phyloP scores from a whole-genome alignment of 2,113 vertebrate genomes.

The Phylloscopus trochilus region DNA sequence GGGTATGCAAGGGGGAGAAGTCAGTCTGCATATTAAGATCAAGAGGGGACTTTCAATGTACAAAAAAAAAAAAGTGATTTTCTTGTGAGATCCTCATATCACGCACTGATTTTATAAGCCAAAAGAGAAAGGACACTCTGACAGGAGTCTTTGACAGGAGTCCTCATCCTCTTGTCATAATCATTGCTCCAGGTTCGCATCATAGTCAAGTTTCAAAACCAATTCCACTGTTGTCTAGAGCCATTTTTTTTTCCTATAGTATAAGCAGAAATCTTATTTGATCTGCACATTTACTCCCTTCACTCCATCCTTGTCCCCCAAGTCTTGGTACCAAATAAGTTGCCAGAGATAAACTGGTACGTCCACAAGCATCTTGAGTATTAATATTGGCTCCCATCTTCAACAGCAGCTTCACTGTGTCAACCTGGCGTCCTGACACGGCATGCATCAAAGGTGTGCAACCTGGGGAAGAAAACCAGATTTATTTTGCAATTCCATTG shows the following conservation, averaged over 20 bases:
- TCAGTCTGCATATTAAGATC: neutral
- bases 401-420: conserved; percentile 87
- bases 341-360: conserved; percentile 85
- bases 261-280: neutral
- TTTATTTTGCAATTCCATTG: neutral
- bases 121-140: neutral
- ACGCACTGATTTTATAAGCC: neutral
- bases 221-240: neutral
- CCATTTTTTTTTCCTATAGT: neutral
- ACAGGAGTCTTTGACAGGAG: neutral
- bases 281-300: neutral
- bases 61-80: neutral
- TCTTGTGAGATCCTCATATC: neutral
- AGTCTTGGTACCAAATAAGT: conserved; percentile 81
- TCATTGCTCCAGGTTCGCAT: neutral
- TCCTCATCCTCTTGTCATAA: neutral
- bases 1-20: neutral
- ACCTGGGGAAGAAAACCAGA: conserved; percentile 66
- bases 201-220: neutral
- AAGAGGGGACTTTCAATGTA: neutral
- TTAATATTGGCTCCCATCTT: conserved; percentile 93
- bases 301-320: neutral
- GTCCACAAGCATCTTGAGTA: conserved; percentile 83
- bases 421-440: conserved; percentile 85
- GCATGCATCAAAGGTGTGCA: conserved; percentile 88